A percentile compares a stretch with the other conserved stretches of the same genome.
Conservation (phyloP, 1,140 invertebrate genomes). For the Teleogryllus occipitalis region DNA sequence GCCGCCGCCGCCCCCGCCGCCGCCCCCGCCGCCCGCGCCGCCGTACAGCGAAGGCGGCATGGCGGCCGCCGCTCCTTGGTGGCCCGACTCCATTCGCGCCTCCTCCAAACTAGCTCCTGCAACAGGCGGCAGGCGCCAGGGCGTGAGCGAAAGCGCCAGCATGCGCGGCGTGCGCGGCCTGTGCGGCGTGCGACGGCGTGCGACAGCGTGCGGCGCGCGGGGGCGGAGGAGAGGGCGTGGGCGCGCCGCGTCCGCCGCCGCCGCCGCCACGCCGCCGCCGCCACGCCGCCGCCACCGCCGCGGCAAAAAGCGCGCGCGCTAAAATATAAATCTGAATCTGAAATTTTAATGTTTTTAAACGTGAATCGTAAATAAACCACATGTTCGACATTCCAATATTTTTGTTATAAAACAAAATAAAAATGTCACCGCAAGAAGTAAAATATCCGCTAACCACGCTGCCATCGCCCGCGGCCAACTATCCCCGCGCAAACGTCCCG, state of each 20-base stretch:
- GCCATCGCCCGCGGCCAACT: not conserved
- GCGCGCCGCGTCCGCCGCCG: too few relatives aligned
- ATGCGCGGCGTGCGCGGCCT: too few relatives aligned
- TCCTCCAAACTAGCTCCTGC: constrained; percentile 13
- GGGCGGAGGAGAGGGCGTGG: too few relatives aligned
- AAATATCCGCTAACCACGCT: not conserved
- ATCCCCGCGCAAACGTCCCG: not conserved
- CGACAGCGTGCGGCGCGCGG: too few relatives aligned
- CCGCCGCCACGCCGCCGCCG: too few relatives aligned
- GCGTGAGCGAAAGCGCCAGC: too few relatives aligned
- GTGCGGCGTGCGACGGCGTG: too few relatives aligned
- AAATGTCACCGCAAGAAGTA: not conserved
- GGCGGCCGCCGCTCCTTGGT: not conserved
- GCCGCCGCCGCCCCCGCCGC: not conserved
- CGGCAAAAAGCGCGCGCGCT: not conserved
- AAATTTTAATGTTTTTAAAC: not conserved
- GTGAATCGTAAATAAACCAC: not conserved
- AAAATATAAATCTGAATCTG: not conserved
- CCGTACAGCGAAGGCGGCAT: constrained; percentile 8
- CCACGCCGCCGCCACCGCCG: too few relatives aligned
- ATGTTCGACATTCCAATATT: not conserved
- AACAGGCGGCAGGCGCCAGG: not conserved
- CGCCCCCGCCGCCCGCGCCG: not conserved
- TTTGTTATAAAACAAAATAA: not conserved
- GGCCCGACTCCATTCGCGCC: constrained; percentile 9